Evolutionary conservation across 2,797 vertebrate species (phyloP).

Genomic region (Tolypeutes matacus): DNA sequence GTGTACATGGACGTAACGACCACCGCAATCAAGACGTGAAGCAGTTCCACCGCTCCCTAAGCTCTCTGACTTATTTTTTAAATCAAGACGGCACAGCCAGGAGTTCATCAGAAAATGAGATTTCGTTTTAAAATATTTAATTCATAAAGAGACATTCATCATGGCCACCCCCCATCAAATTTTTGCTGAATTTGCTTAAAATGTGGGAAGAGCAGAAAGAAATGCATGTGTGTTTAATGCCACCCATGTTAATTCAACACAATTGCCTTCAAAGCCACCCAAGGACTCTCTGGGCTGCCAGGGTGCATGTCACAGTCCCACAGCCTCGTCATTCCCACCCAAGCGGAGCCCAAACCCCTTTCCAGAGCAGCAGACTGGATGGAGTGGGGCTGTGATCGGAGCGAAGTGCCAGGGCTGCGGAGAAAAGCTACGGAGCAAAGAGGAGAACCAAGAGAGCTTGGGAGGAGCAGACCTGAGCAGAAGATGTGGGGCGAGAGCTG

Average conservation of each 20-base stretch:
- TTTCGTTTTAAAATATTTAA: neutral
- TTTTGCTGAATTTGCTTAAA: neutral
- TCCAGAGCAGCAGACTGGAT: neutral
- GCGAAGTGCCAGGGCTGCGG: rapidly evolving
- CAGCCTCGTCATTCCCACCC: slow-evolving; percentile 60
- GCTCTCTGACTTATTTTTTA: neutral
- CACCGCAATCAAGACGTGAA: rapidly evolving
- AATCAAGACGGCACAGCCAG: neutral
- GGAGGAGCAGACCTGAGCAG: rapidly evolving
- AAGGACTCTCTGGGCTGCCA: slow-evolving; percentile 35
- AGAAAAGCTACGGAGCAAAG: rapidly evolving
- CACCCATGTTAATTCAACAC: neutral
- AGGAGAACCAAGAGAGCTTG: rapidly evolving
- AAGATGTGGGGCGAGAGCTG: rapidly evolving
- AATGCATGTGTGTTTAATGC: neutral
- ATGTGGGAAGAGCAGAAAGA: neutral
- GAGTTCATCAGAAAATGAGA: neutral
- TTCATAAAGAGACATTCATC: neutral
- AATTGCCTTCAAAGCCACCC: slow-evolving; percentile 58
- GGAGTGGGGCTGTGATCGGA: rapidly evolving
- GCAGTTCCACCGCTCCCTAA: neutral
- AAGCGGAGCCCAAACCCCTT: neutral
- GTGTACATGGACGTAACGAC: rapidly evolving
- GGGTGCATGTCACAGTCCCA: neutral
- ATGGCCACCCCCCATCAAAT: neutral